These are phyloP conservation scores for Syngnathus floridae DNA, from an alignment of 2,113 vertebrate genomes.

Conservation along the genomic window DNA sequence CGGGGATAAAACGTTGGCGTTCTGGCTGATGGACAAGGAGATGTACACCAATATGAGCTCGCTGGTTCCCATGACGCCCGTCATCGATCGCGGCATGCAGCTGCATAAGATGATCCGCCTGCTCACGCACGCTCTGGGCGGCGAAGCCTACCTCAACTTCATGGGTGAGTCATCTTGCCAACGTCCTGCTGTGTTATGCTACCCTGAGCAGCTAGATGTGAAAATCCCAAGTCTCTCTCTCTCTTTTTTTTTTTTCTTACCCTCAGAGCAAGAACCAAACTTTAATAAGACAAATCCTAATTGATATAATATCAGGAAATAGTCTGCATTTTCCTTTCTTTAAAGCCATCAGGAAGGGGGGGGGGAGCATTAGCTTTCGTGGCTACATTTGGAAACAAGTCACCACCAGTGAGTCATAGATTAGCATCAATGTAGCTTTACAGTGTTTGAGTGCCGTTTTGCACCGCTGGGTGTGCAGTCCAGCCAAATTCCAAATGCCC, in stretches of 20 bases:
- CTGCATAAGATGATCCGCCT: slow-evolving; percentile 99
- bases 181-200: not conserved
- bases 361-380: slow-evolving; percentile 19
- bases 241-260: not conserved
- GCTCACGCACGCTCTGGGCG: slow-evolving; percentile 86
- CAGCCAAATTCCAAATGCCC: slow-evolving; percentile 8
- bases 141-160: slow-evolving; percentile 97
- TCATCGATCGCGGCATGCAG: slow-evolving; percentile 95
- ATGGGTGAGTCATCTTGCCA: slow-evolving; percentile 78
- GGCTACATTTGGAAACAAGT: slow-evolving; percentile 15
- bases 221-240: no score
- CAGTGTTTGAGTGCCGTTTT: slow-evolving; percentile 30
- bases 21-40: slow-evolving; percentile 98
- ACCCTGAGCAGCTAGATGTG: not conserved
- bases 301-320: slow-evolving; percentile 10
- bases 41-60: slow-evolving; percentile 98
- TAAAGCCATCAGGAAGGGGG: slow-evolving; percentile 9
- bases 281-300: slow-evolving; percentile 4
- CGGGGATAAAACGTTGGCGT: slow-evolving; percentile 92
- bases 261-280: slow-evolving; percentile 5
- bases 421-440: slow-evolving; percentile 29
- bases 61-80: slow-evolving; percentile 74
- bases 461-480: slow-evolving; percentile 30
- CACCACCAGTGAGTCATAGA: slow-evolving; percentile 20
- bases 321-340: not conserved